Evolutionary conservation across 2,113 vertebrate species (phyloP).

Genomic region (Canis aureus): DNA sequence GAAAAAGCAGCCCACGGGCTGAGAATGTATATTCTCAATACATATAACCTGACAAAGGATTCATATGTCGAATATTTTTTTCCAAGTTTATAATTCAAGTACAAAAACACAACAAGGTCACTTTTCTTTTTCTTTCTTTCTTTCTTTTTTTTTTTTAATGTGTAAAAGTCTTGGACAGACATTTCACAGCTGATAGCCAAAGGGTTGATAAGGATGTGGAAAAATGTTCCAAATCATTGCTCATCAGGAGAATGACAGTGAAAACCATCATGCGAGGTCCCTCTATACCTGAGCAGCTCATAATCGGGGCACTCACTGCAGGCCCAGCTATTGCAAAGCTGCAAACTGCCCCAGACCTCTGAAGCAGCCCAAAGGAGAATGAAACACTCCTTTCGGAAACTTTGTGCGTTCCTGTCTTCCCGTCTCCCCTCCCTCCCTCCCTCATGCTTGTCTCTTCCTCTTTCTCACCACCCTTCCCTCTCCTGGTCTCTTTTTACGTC

Average conservation of each 20-base stretch:
- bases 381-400: neutral
- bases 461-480: neutral
- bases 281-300: neutral
- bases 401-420: neutral
- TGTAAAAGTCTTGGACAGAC: neutral
- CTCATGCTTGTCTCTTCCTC: neutral
- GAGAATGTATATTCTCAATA: constrained; percentile 7
- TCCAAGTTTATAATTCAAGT: constrained; percentile 57
- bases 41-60: neutral
- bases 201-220: neutral
- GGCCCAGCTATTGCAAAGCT: neutral
- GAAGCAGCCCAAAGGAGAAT: neutral
- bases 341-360: neutral
- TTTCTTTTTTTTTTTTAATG: neutral
- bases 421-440: too few relatives aligned
- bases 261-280: neutral
- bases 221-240: neutral
- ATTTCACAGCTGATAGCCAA: constrained; percentile 27
- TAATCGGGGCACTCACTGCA: neutral
- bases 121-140: neutral
- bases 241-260: constrained; percentile 18
- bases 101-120: neutral
- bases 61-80: neutral
- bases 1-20: neutral
- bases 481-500: neutral